Percentiles rank a stretch among this genome's conserved stretches.
phyloP scores from a whole-genome alignment of 2,888 invertebrate genomes.

The Meteorus colon region DNA sequence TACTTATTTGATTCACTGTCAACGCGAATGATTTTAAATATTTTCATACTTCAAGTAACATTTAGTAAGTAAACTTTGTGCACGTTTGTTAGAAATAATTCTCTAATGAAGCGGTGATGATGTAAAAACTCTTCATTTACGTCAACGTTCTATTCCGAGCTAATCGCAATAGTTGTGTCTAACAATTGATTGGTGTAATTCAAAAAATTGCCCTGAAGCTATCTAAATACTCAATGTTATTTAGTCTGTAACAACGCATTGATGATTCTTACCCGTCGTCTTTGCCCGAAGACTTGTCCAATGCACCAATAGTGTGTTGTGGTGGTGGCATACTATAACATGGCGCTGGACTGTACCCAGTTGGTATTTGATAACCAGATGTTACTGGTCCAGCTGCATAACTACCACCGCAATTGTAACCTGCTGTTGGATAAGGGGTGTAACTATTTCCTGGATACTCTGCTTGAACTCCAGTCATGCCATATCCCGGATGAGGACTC shows the following conservation, averaged over 20 bases:
- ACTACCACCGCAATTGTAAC: slow-evolving; percentile 75
- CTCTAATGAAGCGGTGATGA: too few species aligned
- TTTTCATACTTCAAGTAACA: slow-evolving; percentile 17
- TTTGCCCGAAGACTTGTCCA: slow-evolving; percentile 79
- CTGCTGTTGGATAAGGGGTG: slow-evolving; percentile 81
- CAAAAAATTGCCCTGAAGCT: too few species aligned
- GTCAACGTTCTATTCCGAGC: too few species aligned
- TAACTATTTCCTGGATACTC: slow-evolving; percentile 87
- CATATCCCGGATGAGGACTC: slow-evolving; percentile 90
- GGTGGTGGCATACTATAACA: slow-evolving; percentile 93
- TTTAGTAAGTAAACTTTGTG: too few species aligned
- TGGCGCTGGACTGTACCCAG: slow-evolving; percentile 82
- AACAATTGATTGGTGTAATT: too few species aligned
- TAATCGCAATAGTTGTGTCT: too few species aligned
- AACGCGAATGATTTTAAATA: slow-evolving; percentile 4
- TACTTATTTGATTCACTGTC: neutral
- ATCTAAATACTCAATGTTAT: too few species aligned
- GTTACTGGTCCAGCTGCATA: slow-evolving; percentile 75
- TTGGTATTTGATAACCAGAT: slow-evolving; percentile 79
- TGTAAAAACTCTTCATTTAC: too few species aligned
- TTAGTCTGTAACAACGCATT: neutral
- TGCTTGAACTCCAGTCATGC: slow-evolving; percentile 83
- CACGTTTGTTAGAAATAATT: too few species aligned
- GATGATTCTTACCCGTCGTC: slow-evolving; percentile 80
- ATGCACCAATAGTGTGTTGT: slow-evolving; percentile 76